Evolutionary conservation across 2,888 invertebrate species (phyloP), one percentile per base, ranked within the genome.

Genomic region (Drosophila trichaetosa): DNA sequence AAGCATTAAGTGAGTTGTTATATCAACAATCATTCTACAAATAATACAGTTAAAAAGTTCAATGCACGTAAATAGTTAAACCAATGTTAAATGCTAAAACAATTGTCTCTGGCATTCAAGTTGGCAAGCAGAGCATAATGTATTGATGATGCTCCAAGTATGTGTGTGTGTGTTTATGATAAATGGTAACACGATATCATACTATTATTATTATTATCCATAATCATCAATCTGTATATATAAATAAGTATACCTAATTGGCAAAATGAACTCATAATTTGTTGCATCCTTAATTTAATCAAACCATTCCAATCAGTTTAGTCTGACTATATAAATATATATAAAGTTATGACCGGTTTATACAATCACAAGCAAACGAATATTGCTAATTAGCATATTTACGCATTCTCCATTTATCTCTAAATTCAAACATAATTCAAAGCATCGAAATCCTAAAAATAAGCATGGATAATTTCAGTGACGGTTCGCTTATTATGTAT

Each of bases 401-500:
- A 11, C 2, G 42, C 11, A 21, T 21, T 21, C 11, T 11, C 13
- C 11, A 3, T 18, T 18, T 24, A 18, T 18, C 18, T 54, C 7
- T 21, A 38, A 40, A n/a, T n/a, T n/a, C 13, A 29, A 29, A 40
- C n/a, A 29, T 18, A 29, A n/a, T n/a, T 51, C 3, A 27, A 48
- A 27, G 27, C 16, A 16, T 5, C 40, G n/a, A 40, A 48, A 27
- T 27, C 27, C 10, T n/a, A 29, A n/a, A 13, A 40, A 16, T 5
- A 16, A 13, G 52, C 13, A 29, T 10, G 5, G 7, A 53, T 24
- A 48, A 13, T 54, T 38, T n/a, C 6, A n/a, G 38, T 56, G 21
- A 29, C 21, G 46, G 51, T n/a, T 29, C 18, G 57, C 61, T 60
- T 52, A 58, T 53, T 42, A 40, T 13, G 34, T 46, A 69, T 56